Evolutionary conservation across 2,888 invertebrate genomes (phyloP), one percentile per base, ranked within the genome.

Genomic region (Unio delphinus): DNA sequence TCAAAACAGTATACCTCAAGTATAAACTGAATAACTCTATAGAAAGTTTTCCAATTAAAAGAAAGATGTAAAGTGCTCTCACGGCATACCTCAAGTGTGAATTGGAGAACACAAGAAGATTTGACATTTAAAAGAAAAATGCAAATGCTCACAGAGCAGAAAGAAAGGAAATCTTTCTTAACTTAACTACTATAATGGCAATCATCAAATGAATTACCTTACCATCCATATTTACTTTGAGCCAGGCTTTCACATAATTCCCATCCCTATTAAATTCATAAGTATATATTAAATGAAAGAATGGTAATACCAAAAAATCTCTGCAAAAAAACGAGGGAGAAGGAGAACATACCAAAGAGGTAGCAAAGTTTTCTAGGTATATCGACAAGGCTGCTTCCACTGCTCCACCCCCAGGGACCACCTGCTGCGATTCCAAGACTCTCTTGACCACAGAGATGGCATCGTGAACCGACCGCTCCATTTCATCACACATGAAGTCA

Each of bases 401-500:
- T 73, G 98, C 96, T 67, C 99, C 99, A 74, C 99, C 99, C 61
- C 99, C 99, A 34, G 97, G 96, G 72, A 95, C 96, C 0, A 99
- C 95, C 71, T 94, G 94, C 90, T 97, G 98, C 71, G 97, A 96
- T 92, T 99, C 99, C 79, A 99, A 92, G 69, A 99, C 99, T 80
- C 99, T 93, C 84, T 97, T 96, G 55, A 99, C 97, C 3, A 96
- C 98, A 89, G 98, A 98, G 65, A 99, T 92, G 11, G 99, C 95
- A 91, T 99, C 99, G 91, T 99, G 99, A 45, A 99, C 93, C 0
- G 98, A 98, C 45, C 99, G 94, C 91, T 99, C 99, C 98, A 99
- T 99, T 92, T 99, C 99, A 91, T 99, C 99, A 88, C 98, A 96
- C 92, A 98, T 99, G 89, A 95, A 97, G 92, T 99, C 99, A 86